phyloP scores from a whole-genome alignment of 2,888 invertebrate genomes.

The Philaethria dido region DNA sequence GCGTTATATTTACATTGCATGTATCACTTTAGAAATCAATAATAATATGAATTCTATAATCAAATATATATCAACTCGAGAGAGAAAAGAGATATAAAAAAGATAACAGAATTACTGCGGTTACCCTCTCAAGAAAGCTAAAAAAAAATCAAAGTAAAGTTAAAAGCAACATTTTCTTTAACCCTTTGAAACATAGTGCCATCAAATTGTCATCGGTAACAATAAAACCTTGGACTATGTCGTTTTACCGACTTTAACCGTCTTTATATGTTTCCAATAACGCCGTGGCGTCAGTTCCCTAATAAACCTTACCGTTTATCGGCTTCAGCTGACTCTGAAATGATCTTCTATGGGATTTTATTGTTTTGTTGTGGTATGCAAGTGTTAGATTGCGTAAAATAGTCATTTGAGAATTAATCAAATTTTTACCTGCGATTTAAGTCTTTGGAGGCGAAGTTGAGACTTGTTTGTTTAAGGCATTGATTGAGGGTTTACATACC shows the following conservation, averaged over 20 bases:
- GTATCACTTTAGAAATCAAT: no score
- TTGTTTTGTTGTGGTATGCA: slow-evolving; percentile 25
- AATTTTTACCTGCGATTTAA: no score
- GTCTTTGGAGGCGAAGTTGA: no score
- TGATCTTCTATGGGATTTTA: slow-evolving; percentile 24
- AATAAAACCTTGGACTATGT: slow-evolving; percentile 30
- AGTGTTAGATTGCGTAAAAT: not conserved
- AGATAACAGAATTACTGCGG: no score
- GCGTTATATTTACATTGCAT: no score
- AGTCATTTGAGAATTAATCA: not conserved
- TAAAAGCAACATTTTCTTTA: not conserved
- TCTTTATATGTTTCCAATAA: slow-evolving; percentile 41
- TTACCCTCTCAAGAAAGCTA: no score
- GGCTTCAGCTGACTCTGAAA: slow-evolving; percentile 30
- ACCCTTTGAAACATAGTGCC: slow-evolving; percentile 1
- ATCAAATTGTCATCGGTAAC: slow-evolving; percentile 16
- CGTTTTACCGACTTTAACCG: slow-evolving; percentile 30
- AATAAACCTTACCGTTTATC: slow-evolving; percentile 34
- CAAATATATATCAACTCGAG: no score
- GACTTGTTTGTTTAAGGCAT: no score
- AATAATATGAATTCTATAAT: no score
- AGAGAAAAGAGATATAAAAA: no score
- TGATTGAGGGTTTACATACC: no score
- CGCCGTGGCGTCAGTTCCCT: slow-evolving; percentile 33
- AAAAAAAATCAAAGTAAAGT: not conserved